phyloP scores from a whole-genome alignment of 1,140 invertebrate species.

The Brachionus rubens region DNA sequence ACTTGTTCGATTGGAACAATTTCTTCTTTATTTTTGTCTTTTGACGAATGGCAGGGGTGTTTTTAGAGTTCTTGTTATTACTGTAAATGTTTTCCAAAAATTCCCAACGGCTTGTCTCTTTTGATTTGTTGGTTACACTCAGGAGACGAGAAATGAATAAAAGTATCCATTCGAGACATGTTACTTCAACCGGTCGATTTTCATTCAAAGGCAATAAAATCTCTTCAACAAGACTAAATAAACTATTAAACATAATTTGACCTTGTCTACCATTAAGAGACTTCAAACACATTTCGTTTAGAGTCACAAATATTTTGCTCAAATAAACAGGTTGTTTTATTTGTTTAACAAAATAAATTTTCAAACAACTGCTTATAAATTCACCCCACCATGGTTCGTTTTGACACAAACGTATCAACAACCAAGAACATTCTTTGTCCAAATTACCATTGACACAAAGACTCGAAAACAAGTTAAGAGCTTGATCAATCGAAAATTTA shows the following conservation, averaged over 20 bases:
- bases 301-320: slow-evolving; percentile 11
- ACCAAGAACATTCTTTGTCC: slow-evolving; percentile 69
- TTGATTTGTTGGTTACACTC: not conserved
- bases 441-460: slow-evolving; percentile 67
- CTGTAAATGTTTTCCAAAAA: slow-evolving; percentile 30
- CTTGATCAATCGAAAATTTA: slow-evolving; percentile 66
- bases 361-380: slow-evolving; percentile 75
- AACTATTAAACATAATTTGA: not conserved
- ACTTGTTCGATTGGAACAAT: slow-evolving; percentile 27
- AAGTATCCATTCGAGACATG: slow-evolving; percentile 38
- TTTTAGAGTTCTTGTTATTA: not conserved
- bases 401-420: slow-evolving; percentile 75
- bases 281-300: slow-evolving; percentile 40
- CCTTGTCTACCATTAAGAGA: not conserved
- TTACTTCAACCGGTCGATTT: not conserved
- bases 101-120: slow-evolving; percentile 16
- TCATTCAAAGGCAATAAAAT: not conserved
- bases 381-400: slow-evolving; percentile 80
- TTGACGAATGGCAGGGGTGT: not conserved
- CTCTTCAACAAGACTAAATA: slow-evolving; percentile 29
- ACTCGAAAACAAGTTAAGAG: slow-evolving; percentile 66
- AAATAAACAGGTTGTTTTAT: slow-evolving; percentile 70
- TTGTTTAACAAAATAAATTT: slow-evolving; percentile 72
- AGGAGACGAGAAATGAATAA: slow-evolving; percentile 16
- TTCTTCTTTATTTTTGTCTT: slow-evolving; percentile 35